phyloP scores from a whole-genome alignment of 1,140 invertebrate species.

The Globodera ellingtonae region DNA sequence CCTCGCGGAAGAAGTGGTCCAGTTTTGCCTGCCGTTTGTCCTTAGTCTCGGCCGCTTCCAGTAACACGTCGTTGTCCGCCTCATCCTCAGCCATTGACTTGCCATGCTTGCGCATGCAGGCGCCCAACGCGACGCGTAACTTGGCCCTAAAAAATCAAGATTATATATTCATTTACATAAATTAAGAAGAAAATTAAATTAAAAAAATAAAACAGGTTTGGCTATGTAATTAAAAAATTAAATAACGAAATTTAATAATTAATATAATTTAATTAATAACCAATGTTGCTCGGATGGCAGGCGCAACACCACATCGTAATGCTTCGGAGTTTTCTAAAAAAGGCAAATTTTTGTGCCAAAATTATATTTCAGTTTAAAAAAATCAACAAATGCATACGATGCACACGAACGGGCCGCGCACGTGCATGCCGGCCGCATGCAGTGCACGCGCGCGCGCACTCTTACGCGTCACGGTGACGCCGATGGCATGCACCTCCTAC shows the following conservation, averaged over 20 bases:
- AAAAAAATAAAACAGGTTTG: no score
- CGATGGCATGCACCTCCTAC: constrained; percentile 74
- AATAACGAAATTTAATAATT: not conserved
- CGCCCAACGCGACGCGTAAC: constrained; percentile 13
- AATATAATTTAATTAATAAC: not conserved
- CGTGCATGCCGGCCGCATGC: not conserved
- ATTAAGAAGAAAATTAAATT: no score
- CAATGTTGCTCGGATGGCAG: constrained; percentile 9
- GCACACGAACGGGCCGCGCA: constrained; percentile 79
- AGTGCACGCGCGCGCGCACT: constrained; percentile 72
- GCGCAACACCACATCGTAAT: constrained; percentile 80
- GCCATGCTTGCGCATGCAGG: constrained; percentile 12
- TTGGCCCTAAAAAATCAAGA: not conserved
- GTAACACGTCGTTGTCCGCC: constrained; percentile 78
- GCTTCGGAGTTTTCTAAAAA: constrained; percentile 75
- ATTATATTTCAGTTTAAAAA: no score
- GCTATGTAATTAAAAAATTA: no score
- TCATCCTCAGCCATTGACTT: constrained; percentile 58
- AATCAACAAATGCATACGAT: constrained; percentile 65
- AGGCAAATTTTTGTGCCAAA: no score
- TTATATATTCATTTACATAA: no score
- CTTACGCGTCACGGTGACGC: constrained; percentile 74
- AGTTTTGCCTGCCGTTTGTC: constrained; percentile 87
- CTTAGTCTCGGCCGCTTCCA: constrained; percentile 90
- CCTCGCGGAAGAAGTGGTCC: constrained; percentile 97